Percentiles rank a stretch among this genome's conserved stretches.
phyloP scores from a whole-genome alignment of 2,113 vertebrate species.

The Gadus chalcogrammus region DNA sequence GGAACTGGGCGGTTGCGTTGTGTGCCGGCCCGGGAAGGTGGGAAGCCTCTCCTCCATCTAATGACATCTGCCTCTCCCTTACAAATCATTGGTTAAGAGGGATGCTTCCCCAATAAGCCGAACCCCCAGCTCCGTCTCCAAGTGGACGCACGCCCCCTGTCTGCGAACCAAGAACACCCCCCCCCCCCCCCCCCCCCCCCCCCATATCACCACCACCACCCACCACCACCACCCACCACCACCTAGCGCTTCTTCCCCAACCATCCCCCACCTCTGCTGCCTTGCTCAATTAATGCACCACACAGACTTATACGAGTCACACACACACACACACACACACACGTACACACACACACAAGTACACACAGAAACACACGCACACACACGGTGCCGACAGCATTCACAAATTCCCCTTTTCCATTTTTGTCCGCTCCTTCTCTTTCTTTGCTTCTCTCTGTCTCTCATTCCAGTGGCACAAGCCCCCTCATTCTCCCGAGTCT shows the following conservation, averaged over 20 bases:
- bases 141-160: slow-evolving; percentile 60
- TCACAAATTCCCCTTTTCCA: background rate
- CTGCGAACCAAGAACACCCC: slow-evolving; percentile 13
- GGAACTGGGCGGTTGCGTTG: slow-evolving; percentile 61
- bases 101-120: slow-evolving; percentile 73
- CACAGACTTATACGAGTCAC: background rate
- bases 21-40: slow-evolving; percentile 64
- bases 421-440: slow-evolving; percentile 18
- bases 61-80: slow-evolving; percentile 75
- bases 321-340: too few relatives aligned
- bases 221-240: background rate
- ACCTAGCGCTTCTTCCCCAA: too few relatives aligned
- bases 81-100: slow-evolving; percentile 75
- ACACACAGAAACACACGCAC: slow-evolving; percentile 1
- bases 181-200: background rate
- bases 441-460: slow-evolving; percentile 19
- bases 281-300: background rate
- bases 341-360: slow-evolving; percentile 7
- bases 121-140: slow-evolving; percentile 57
- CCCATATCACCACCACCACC: slow-evolving; percentile 11
- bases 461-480: slow-evolving; percentile 19
- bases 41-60: slow-evolving; percentile 64
- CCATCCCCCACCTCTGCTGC: too few relatives aligned
- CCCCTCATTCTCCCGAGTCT: slow-evolving; percentile 28
- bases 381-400: background rate